Conservation (phyloP, 37 sponge, comb jelly and placozoan genomes). For the Amphimedon queenslandica region DNA sequence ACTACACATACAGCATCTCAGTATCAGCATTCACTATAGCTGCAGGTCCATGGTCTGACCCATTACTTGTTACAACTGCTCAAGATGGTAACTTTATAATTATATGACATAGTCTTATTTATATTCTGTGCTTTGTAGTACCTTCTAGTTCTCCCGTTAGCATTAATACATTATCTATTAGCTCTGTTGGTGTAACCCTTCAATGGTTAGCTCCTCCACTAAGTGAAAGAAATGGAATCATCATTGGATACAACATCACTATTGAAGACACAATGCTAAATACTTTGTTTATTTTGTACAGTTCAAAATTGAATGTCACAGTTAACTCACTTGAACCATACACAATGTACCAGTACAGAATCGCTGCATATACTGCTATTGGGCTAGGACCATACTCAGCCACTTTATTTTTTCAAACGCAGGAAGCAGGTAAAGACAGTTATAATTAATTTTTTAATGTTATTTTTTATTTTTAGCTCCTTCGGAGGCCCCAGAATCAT, state of each 20-base stretch:
- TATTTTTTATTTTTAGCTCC: constrained; percentile 20
- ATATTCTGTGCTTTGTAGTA: background rate
- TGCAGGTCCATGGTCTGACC: constrained; percentile 13
- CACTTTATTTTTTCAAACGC: background rate
- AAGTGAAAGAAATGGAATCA: constrained; percentile 28
- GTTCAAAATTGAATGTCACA: background rate
- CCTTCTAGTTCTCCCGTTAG: background rate
- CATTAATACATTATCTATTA: background rate
- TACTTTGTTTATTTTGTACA: background rate
- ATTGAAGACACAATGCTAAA: background rate
- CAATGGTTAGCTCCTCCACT: constrained; percentile 20
- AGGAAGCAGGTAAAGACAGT: constrained; percentile 22
- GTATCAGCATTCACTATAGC: constrained; percentile 28
- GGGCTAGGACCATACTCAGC: constrained; percentile 34
- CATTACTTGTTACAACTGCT: background rate
- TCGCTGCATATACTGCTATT: constrained; percentile 37
- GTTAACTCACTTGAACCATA: constrained; percentile 27
- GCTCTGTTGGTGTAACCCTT: background rate
- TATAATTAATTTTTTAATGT: background rate
- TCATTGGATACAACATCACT: constrained; percentile 10
- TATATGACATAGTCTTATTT: background rate
- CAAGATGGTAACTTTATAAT: constrained; percentile 21
- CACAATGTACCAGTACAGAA: constrained; percentile 22
- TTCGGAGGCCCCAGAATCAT: constrained; percentile 9
- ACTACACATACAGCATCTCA: constrained; percentile 17